Evolutionary conservation across 2,888 invertebrate genomes (phyloP).

Genomic region (Isotomurus palustris): DNA sequence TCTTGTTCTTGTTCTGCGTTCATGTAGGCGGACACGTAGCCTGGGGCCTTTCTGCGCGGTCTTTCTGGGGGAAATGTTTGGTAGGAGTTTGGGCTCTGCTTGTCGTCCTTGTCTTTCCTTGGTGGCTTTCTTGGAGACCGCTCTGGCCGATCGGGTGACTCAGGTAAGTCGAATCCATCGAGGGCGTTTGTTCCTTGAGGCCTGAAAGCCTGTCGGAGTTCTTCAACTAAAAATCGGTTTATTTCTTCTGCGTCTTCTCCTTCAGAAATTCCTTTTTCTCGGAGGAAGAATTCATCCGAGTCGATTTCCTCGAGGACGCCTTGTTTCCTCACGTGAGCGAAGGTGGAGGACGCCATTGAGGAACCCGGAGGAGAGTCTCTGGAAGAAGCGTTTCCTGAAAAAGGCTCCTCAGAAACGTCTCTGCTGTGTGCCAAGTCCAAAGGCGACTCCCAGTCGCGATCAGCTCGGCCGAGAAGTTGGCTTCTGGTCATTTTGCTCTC

Average conservation of each 20-base stretch:
- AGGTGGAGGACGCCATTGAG: conserved; percentile 36
- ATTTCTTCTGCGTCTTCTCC: conserved; percentile 71
- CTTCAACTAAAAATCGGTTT: conserved; percentile 69
- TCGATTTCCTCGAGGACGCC: conserved; percentile 75
- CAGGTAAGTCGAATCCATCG: conserved; percentile 61
- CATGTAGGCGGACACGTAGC: conserved; percentile 43
- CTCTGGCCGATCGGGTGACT: conserved; percentile 30
- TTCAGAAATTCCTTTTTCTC: conserved; percentile 70
- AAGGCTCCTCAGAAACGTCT: conserved; percentile 42
- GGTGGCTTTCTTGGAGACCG: conserved; percentile 41
- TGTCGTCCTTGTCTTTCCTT: conserved; percentile 25
- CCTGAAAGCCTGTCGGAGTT: conserved; percentile 73
- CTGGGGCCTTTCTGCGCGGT: conserved; percentile 39
- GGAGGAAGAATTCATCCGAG: conserved; percentile 79
- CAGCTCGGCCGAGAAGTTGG: conserved; percentile 38
- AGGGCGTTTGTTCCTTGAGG: conserved; percentile 47
- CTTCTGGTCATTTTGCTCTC: conserved; percentile 19
- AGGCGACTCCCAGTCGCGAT: conserved; percentile 45
- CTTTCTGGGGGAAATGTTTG: conserved; percentile 46
- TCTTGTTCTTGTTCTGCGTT: conserved; percentile 16
- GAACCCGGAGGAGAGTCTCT: conserved; percentile 41
- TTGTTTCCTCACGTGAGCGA: conserved; percentile 27
- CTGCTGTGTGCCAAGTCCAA: conserved; percentile 35
- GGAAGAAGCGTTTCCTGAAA: conserved; percentile 33
- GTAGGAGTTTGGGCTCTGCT: conserved; percentile 32